Percentiles rank a stretch among this genome's conserved stretches.
phyloP scores from a whole-genome alignment of 1,140 invertebrate genomes.

The Notospermus geniculatus region DNA sequence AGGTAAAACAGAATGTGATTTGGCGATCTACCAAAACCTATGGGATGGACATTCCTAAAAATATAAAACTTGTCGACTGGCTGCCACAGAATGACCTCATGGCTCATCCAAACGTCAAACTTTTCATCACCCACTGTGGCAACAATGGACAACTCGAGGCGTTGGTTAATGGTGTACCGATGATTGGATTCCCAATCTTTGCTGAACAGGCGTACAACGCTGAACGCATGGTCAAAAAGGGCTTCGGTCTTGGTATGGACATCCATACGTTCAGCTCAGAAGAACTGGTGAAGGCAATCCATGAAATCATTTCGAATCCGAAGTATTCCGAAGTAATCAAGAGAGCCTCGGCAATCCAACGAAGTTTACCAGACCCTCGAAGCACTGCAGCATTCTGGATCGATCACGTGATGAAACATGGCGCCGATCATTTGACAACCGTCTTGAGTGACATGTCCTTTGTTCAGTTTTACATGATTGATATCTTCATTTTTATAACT shows the following conservation, averaged over 20 bases:
- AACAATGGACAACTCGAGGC: slow-evolving; percentile 34
- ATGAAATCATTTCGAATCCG: slow-evolving; percentile 4
- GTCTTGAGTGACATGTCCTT: not conserved
- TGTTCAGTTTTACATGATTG: not conserved
- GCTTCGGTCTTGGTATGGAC: slow-evolving; percentile 16
- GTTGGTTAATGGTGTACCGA: slow-evolving; percentile 30
- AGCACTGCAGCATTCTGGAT: slow-evolving; percentile 18
- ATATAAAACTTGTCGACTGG: slow-evolving; percentile 68
- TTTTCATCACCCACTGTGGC: slow-evolving; percentile 40
- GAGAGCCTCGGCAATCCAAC: slow-evolving; percentile 13
- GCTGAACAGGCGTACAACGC: slow-evolving; percentile 47
- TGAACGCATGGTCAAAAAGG: slow-evolving; percentile 41
- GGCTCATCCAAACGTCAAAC: slow-evolving; percentile 28
- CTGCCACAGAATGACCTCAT: slow-evolving; percentile 62
- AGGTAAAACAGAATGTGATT: not conserved
- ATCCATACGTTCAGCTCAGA: slow-evolving; percentile 11
- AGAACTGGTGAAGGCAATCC: slow-evolving; percentile 12
- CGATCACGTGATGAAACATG: slow-evolving; percentile 20
- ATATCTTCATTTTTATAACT: not conserved
- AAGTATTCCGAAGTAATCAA: slow-evolving; percentile 1
- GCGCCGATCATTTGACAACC: slow-evolving; percentile 1
- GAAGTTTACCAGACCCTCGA: slow-evolving; percentile 5
- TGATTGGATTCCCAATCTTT: slow-evolving; percentile 38
- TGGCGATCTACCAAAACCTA: not conserved
- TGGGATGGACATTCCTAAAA: slow-evolving; percentile 50